Evolutionary conservation across 2,888 invertebrate species (phyloP).

Genomic region (Meteorus colon): DNA sequence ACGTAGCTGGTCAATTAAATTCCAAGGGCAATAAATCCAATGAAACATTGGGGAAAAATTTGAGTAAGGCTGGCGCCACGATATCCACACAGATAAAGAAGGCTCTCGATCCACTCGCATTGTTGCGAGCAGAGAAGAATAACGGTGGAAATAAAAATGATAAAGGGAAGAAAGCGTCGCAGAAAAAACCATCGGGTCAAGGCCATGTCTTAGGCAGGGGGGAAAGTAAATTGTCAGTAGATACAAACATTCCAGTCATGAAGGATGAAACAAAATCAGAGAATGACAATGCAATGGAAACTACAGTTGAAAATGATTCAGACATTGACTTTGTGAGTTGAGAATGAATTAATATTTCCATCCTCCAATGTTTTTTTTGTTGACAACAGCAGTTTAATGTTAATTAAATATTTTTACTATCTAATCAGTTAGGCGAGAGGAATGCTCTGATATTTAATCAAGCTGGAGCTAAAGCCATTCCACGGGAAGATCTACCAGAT

Average conservation of each 20-base stretch:
- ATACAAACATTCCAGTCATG: constrained; percentile 20
- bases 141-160: constrained; percentile 21
- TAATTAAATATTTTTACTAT: constrained; percentile 41
- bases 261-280: constrained; percentile 12
- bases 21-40: constrained; percentile 51
- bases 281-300: constrained; percentile 21
- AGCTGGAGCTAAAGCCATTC: constrained; percentile 75
- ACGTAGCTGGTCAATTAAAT: constrained; percentile 77
- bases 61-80: constrained; percentile 28
- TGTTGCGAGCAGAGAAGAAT: constrained; percentile 38
- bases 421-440: constrained; percentile 81
- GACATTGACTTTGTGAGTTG: constrained; percentile 72
- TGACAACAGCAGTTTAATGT: background rate
- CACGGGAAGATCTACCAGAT: constrained; percentile 85
- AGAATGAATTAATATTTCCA: background rate
- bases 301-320: background rate
- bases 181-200: constrained; percentile 28
- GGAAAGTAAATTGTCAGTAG: background rate
- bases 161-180: background rate
- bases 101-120: constrained; percentile 41
- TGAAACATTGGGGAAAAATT: constrained; percentile 46
- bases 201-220: constrained; percentile 39
- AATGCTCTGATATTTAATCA: constrained; percentile 84
- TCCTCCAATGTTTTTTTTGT: too few relatives aligned
- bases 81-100: constrained; percentile 37